Percentiles rank a stretch among this genome's conserved stretches.
These are phyloP conservation scores for Homalodisca vitripennis DNA, from an alignment of 1,140 invertebrate genomes.

Conservation along the genomic window DNA sequence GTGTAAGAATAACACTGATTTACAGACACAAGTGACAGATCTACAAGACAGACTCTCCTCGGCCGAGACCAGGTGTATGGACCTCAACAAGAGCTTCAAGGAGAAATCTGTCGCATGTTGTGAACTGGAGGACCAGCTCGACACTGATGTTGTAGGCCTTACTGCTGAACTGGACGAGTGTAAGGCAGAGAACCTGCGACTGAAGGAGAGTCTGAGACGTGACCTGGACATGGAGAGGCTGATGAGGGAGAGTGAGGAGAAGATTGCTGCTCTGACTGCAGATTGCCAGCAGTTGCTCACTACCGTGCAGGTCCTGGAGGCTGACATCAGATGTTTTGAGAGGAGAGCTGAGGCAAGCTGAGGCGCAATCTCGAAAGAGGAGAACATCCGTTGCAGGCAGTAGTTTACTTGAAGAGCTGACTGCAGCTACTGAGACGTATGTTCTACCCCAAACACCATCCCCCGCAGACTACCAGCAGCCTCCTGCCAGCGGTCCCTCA, in stretches of 20 bases:
- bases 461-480: too few relatives aligned
- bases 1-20: neutral
- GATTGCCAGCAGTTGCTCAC: neutral
- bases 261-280: neutral
- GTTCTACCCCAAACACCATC: too few relatives aligned
- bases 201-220: neutral
- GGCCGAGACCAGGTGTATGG: neutral
- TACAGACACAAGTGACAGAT: neutral
- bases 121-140: neutral
- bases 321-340: neutral
- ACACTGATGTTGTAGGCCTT: neutral
- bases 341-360: neutral
- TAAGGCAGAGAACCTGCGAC: neutral
- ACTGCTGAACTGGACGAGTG: neutral
- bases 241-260: neutral
- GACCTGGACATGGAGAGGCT: neutral
- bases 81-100: neutral
- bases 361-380: neutral
- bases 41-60: neutral
- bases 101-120: neutral
- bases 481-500: too few relatives aligned
- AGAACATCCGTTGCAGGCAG: too few relatives aligned
- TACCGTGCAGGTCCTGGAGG: neutral
- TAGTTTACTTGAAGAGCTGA: too few relatives aligned
- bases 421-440: too few relatives aligned